Percentiles rank a stretch among this genome's conserved stretches.
phyloP scores from a whole-genome alignment of 2,888 invertebrate species.

The Nysson spinosus region DNA sequence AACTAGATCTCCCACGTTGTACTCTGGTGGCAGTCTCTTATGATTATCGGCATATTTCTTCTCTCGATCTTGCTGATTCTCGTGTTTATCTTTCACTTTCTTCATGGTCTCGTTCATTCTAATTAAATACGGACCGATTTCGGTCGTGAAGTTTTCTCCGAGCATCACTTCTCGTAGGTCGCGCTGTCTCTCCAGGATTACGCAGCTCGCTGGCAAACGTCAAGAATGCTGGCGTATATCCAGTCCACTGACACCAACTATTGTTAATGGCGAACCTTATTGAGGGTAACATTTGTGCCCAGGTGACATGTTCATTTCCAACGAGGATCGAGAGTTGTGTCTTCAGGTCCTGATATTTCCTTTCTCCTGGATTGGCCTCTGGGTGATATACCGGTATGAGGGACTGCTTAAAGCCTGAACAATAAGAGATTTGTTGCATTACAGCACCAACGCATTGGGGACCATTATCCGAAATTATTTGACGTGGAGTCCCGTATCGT shows the following conservation, averaged over 20 bases:
- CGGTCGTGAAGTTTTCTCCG: not conserved
- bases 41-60: not conserved
- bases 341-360: constrained; percentile 2
- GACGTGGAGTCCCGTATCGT: not conserved
- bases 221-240: not conserved
- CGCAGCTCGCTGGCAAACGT: not conserved
- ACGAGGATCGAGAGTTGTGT: not conserved
- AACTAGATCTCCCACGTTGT: not conserved
- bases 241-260: not conserved
- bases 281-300: not conserved
- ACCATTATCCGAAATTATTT: not conserved
- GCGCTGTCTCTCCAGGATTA: not conserved
- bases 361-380: not conserved
- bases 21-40: not conserved
- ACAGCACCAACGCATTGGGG: constrained; percentile 1
- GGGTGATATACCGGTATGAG: constrained; percentile 8
- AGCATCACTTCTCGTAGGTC: not conserved
- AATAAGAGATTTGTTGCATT: not conserved
- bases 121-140: not conserved
- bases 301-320: not conserved
- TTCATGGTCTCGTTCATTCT: not conserved
- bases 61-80: not conserved
- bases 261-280: not conserved
- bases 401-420: not conserved
- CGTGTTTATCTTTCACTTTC: not conserved